Conservation (phyloP, 1,140 invertebrate species). For the Acromyrmex charruanus region DNA sequence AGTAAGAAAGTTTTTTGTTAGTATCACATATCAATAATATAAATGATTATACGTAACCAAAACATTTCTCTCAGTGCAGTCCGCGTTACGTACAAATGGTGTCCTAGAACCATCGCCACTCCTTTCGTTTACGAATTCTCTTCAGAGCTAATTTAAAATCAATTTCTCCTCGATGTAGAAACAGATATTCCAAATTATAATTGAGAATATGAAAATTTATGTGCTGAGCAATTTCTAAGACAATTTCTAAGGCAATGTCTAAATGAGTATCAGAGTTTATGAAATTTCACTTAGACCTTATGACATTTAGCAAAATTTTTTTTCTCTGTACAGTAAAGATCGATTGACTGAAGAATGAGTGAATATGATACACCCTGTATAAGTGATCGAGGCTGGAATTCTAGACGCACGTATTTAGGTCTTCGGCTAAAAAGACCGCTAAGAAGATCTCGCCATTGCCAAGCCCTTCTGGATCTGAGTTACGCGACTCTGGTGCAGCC, state of each 20-base stretch:
- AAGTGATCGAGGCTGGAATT: constrained; percentile 60
- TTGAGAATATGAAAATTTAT: background rate
- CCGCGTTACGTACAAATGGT: constrained; percentile 3
- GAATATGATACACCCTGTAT: background rate
- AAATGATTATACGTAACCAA: too few species aligned
- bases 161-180: background rate
- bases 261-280: background rate
- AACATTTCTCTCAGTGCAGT: background rate
- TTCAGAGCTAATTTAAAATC: background rate
- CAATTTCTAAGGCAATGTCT: background rate
- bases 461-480: constrained; percentile 38
- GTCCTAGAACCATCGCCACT: constrained; percentile 8
- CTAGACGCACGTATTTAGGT: constrained; percentile 50
- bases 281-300: background rate
- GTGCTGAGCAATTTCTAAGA: background rate
- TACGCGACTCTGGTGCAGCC: constrained; percentile 10
- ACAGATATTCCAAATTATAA: background rate
- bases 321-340: background rate
- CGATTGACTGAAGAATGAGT: background rate
- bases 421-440: constrained; percentile 56
- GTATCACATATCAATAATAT: too few species aligned
- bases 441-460: constrained; percentile 43
- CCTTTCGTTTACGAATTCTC: background rate
- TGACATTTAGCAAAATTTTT: constrained; percentile 15
- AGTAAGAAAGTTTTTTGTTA: too few species aligned